A percentile compares a stretch with the other conserved stretches of the same genome.
Evolutionary conservation across 2,113 vertebrate species (phyloP).

Genomic region (Pyxicephalus adspersus): DNA sequence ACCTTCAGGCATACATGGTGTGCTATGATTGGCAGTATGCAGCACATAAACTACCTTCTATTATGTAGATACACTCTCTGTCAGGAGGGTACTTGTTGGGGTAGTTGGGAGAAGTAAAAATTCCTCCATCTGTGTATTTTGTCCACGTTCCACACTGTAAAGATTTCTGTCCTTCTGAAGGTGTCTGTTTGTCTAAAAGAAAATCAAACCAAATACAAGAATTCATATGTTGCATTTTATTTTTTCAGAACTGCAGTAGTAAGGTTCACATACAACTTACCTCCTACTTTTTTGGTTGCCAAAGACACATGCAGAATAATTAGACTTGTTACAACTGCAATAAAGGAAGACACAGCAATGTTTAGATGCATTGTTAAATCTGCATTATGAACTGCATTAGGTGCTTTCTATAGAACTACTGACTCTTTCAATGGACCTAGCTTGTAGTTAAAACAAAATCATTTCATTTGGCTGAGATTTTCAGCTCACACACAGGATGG

Average conservation of each 20-base stretch:
- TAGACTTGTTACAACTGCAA: slow-evolving; percentile 98
- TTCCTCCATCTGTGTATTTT: slow-evolving; percentile 92
- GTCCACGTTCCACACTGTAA: slow-evolving; percentile 97
- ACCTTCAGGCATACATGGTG: no score
- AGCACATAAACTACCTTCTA: slow-evolving; percentile 85
- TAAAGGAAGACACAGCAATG: slow-evolving; percentile 59
- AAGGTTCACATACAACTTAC: slow-evolving; percentile 70
- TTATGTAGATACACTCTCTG: slow-evolving; percentile 96
- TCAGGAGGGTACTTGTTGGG: slow-evolving; percentile 97
- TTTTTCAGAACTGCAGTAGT: no score
- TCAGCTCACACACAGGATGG: background rate
- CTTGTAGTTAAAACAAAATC: background rate
- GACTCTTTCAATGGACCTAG: slow-evolving; percentile 4
- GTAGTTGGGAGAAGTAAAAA: slow-evolving; percentile 97
- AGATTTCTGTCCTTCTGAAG: slow-evolving; percentile 90
- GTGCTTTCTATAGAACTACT: slow-evolving; percentile 1
- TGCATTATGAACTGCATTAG: background rate
- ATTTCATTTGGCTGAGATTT: background rate
- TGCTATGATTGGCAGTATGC: no score
- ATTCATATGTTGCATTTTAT: no score
- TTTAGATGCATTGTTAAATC: slow-evolving; percentile 28
- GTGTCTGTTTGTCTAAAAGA: slow-evolving; percentile 83
- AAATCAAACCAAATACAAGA: slow-evolving; percentile 17
- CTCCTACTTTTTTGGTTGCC: slow-evolving; percentile 95
- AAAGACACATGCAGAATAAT: slow-evolving; percentile 94